A percentile compares a stretch with the other conserved stretches of the same genome.
Evolutionary conservation across 2,888 invertebrate genomes (phyloP).

Genomic region (Palloptera scutellata): DNA sequence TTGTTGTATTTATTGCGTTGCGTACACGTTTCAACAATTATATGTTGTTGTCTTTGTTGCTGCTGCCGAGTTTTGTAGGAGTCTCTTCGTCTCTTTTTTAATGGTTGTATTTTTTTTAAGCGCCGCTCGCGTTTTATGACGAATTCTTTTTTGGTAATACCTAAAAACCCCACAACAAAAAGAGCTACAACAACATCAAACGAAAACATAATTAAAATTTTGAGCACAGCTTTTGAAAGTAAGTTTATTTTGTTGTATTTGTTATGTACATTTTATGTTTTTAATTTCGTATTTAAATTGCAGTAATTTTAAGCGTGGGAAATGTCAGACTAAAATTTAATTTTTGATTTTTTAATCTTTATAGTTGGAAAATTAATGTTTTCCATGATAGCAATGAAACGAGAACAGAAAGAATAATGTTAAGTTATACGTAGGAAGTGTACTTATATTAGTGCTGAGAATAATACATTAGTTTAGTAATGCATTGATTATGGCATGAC

Average conservation of each 20-base stretch:
- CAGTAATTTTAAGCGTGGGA: constrained; percentile 36
- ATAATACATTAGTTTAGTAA: too few relatives aligned
- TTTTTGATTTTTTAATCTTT: too few relatives aligned
- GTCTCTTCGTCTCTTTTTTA: not conserved
- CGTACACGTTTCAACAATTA: constrained; percentile 32
- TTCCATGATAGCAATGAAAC: too few relatives aligned
- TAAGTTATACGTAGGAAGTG: too few relatives aligned
- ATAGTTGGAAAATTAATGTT: too few relatives aligned
- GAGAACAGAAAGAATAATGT: too few relatives aligned
- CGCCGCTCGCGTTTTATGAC: constrained; percentile 11
- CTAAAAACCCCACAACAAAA: too few relatives aligned
- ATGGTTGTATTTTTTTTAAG: not conserved
- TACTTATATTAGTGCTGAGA: too few relatives aligned
- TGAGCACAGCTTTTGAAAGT: constrained; percentile 24
- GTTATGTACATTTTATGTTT: not conserved
- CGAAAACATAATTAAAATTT: constrained; percentile 34
- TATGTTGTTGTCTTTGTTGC: constrained; percentile 22
- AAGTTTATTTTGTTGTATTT: not conserved
- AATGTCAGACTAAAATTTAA: constrained; percentile 18
- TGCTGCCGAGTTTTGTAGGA: constrained; percentile 2
- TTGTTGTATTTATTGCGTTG: not conserved
- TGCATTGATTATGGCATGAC: too few relatives aligned
- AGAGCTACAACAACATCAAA: constrained; percentile 10
- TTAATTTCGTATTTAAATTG: constrained; percentile 21
- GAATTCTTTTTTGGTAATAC: not conserved